Percentiles rank a stretch among this genome's conserved stretches.
Conservation (phyloP, 2,113 vertebrate species). For the Corapipo altera region DNA sequence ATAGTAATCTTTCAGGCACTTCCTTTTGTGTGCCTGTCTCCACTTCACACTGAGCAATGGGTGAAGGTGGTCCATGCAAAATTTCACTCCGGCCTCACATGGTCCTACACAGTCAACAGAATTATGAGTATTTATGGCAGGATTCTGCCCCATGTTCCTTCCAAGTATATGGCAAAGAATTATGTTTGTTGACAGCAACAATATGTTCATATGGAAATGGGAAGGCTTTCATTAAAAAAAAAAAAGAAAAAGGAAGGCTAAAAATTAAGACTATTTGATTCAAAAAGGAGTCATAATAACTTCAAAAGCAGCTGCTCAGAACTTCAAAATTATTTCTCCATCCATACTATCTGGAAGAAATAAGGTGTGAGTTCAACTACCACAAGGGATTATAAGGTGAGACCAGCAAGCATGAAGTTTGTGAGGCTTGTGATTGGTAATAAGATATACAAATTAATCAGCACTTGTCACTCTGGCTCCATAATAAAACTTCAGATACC, state of each 20-base stretch:
- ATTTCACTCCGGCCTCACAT: not conserved
- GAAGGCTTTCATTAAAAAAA: not conserved
- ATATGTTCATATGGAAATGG: not conserved
- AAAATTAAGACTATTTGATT: not conserved
- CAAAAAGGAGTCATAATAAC: not conserved
- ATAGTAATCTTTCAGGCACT: not conserved
- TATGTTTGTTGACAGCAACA: not conserved
- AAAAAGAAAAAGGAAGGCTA: not conserved
- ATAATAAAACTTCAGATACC: not conserved
- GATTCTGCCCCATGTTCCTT: not conserved
- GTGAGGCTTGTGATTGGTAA: not conserved
- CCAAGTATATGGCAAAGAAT: not conserved
- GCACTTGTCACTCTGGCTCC: not conserved
- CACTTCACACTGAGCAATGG: not conserved
- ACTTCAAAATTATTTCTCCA: not conserved
- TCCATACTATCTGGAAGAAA: not conserved
- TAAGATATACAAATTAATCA: not conserved
- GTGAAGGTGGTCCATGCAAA: not conserved
- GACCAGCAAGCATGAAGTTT: not conserved
- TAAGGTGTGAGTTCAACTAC: not conserved
- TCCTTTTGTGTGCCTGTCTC: not conserved
- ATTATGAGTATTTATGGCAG: not conserved
- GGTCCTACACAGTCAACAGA: not conserved
- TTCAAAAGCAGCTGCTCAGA: not conserved
- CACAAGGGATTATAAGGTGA: not conserved